A percentile compares a stretch with the other conserved stretches of the same genome.
phyloP scores from a whole-genome alignment of 2,797 vertebrate genomes.

The Leucoraja ocellata region DNA sequence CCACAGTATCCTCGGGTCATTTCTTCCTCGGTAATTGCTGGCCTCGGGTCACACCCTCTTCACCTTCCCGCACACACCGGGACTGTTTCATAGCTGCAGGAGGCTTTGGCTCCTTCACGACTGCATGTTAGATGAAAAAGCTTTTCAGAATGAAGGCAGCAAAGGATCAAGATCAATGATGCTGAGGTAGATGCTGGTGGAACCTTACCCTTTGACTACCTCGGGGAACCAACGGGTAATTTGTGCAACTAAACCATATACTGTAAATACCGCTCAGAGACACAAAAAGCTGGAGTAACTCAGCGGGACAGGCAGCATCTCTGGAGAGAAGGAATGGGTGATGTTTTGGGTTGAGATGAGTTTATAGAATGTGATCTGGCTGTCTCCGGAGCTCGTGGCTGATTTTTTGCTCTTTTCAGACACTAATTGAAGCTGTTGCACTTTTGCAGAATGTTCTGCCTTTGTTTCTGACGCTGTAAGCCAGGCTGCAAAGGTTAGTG shows the following conservation, averaged over 20 bases:
- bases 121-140: background rate
- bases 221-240: background rate
- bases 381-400: too few relatives aligned
- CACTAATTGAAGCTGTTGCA: background rate
- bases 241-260: too few relatives aligned
- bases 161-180: background rate
- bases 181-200: background rate
- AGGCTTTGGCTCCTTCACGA: background rate
- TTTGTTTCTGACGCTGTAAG: background rate
- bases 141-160: background rate
- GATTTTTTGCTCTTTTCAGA: background rate
- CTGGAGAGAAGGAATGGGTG: too few relatives aligned
- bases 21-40: background rate
- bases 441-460: background rate
- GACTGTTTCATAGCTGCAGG: background rate
- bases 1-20: background rate
- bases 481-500: background rate
- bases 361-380: too few relatives aligned
- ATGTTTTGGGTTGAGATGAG: too few relatives aligned
- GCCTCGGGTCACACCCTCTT: background rate
- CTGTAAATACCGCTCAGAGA: too few relatives aligned
- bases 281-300: too few relatives aligned
- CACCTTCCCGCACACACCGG: background rate
- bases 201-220: background rate
- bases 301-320: too few relatives aligned